These are phyloP conservation scores for Mesorhabditis spiculigera DNA, from an alignment of 2,888 invertebrate species.

Conservation along the genomic window DNA sequence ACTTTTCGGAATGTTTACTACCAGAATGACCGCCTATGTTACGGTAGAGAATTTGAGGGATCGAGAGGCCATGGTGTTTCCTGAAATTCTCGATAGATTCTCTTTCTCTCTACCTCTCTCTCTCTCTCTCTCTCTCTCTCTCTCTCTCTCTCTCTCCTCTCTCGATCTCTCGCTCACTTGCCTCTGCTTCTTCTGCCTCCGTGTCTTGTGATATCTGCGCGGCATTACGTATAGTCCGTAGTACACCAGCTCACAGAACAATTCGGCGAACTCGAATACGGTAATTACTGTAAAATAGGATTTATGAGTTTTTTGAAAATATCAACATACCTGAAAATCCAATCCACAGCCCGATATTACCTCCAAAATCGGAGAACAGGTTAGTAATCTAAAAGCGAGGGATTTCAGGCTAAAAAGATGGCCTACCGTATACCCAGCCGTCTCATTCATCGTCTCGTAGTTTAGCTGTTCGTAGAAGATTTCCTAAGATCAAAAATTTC, in stretches of 20 bases:
- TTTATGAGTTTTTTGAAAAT: constrained; percentile 11
- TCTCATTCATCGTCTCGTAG: constrained; percentile 57
- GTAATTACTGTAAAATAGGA: constrained; percentile 32
- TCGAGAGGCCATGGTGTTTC: neutral
- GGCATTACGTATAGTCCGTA: neutral
- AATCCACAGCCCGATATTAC: constrained; percentile 59
- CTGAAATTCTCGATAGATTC: neutral
- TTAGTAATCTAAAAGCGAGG: constrained; percentile 47
- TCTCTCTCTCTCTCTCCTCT: neutral
- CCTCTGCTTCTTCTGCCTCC: neutral
- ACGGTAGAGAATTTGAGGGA: neutral
- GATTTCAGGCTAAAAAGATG: neutral
- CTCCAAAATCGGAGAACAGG: constrained; percentile 58
- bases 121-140: neutral
- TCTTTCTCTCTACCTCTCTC: neutral
- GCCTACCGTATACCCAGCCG: constrained; percentile 56
- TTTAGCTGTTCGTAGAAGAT: constrained; percentile 59
- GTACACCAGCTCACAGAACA: constrained; percentile 28
- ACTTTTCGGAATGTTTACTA: neutral
- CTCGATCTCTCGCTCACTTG: neutral
- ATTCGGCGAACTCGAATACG: constrained; percentile 34
- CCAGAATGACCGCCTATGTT: neutral
- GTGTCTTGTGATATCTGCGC: neutral
- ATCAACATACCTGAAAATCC: constrained; percentile 46
- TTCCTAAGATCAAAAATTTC: constrained; percentile 27